phyloP scores from a whole-genome alignment of 2,113 vertebrate species.

The Alouatta palliata region DNA sequence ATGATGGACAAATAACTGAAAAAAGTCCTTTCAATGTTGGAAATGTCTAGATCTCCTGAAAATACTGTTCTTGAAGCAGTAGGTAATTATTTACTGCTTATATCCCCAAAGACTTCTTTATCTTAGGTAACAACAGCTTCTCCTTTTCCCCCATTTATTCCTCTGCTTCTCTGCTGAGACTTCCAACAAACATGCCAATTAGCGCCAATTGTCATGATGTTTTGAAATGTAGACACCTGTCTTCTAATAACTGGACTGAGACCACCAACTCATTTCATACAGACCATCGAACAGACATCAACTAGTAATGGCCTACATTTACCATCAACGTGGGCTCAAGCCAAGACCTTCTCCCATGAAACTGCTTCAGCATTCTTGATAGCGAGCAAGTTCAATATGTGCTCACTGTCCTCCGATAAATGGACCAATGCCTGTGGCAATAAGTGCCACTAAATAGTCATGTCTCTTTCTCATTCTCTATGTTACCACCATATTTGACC shows the following conservation, averaged over 20 bases:
- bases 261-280: conserved; percentile 45
- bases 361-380: neutral
- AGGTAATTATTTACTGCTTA: neutral
- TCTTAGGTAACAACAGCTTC: neutral
- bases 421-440: neutral
- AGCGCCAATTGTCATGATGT: conserved; percentile 16
- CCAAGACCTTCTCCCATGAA: neutral
- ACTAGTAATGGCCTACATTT: neutral
- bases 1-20: neutral
- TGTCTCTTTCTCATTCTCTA: neutral
- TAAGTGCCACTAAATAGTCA: neutral
- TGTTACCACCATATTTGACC: neutral
- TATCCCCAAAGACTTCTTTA: neutral
- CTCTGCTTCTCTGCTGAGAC: conserved; percentile 34
- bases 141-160: neutral
- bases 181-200: conserved; percentile 28
- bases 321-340: conserved; percentile 36
- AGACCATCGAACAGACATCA: conserved; percentile 43
- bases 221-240: conserved; percentile 55
- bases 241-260: conserved; percentile 56
- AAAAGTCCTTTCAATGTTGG: neutral
- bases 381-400: neutral
- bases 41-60: conserved; percentile 9
- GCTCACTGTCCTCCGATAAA: neutral
- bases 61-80: neutral